phyloP scores from a whole-genome alignment of 2,888 invertebrate species.

The Stenichneumon culpator region DNA sequence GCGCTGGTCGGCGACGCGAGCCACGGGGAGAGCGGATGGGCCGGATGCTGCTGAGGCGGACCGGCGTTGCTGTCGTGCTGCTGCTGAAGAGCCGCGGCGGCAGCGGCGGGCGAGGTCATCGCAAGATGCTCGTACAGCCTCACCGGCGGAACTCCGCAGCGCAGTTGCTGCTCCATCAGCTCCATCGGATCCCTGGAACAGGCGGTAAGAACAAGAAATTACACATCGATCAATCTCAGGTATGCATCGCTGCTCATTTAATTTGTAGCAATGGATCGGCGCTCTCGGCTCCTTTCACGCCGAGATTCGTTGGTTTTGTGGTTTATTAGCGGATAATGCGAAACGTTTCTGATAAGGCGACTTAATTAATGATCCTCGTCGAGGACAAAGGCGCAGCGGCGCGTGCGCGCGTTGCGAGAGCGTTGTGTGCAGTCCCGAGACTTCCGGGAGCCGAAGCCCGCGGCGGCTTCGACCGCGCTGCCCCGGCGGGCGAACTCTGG shows the following conservation, averaged over 20 bases:
- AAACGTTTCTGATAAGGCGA: slow-evolving; percentile 51
- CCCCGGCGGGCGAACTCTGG: slow-evolving; percentile 37
- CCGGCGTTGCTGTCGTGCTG: slow-evolving; percentile 75
- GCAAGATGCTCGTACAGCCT: slow-evolving; percentile 83
- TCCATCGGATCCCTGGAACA: slow-evolving; percentile 84
- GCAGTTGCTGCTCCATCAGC: slow-evolving; percentile 83
- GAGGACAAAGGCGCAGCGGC: slow-evolving; percentile 17
- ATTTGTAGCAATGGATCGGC: slow-evolving; percentile 27
- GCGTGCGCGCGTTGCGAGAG: not conserved
- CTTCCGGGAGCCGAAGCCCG: slow-evolving; percentile 58
- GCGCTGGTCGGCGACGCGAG: slow-evolving; percentile 77
- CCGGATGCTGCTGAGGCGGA: slow-evolving; percentile 68
- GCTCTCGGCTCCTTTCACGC: not conserved
- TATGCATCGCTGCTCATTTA: not conserved
- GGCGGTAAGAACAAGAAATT: slow-evolving; percentile 13
- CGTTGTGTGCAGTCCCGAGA: not conserved
- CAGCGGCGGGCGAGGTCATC: slow-evolving; percentile 78
- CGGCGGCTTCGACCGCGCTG: not conserved
- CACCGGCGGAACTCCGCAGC: slow-evolving; percentile 83
- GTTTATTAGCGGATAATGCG: slow-evolving; percentile 36
- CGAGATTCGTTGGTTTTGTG: slow-evolving; percentile 32
- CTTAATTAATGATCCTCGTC: slow-evolving; percentile 58
- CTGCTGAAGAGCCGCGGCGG: slow-evolving; percentile 74
- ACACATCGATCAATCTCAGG: slow-evolving; percentile 2
- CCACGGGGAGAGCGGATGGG: slow-evolving; percentile 79